These are phyloP conservation scores for Venturia canescens DNA, from an alignment of 1,140 invertebrate species.

Conservation along the genomic window DNA sequence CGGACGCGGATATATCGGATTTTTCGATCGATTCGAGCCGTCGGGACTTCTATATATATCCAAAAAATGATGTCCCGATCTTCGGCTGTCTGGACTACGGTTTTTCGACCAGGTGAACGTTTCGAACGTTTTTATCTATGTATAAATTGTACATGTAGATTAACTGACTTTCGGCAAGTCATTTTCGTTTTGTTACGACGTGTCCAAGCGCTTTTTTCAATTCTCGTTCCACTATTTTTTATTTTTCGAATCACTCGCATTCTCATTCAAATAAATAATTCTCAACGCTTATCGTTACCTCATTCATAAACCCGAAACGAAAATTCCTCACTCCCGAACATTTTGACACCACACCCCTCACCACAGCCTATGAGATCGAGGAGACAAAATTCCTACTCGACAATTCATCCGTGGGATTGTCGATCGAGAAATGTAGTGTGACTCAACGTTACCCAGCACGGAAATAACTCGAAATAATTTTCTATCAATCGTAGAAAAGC, in stretches of 20 bases:
- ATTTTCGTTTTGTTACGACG: neutral
- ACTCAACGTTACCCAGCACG: neutral
- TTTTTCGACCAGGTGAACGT: slow-evolving; percentile 14
- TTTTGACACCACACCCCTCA: neutral
- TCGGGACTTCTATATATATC: slow-evolving; percentile 16
- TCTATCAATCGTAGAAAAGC: neutral
- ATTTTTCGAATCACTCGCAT: slow-evolving; percentile 25
- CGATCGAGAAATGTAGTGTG: neutral
- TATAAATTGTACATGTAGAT: neutral
- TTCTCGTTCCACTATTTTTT: neutral
- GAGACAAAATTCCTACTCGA: slow-evolving; percentile 28
- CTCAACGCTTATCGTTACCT: neutral
- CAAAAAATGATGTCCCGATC: slow-evolving; percentile 21
- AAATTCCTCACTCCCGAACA: neutral
- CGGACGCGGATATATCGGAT: slow-evolving; percentile 39
- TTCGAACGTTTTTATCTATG: neutral
- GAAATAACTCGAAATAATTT: neutral
- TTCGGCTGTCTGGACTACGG: neutral
- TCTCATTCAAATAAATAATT: slow-evolving; percentile 35
- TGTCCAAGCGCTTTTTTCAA: neutral
- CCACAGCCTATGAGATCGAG: neutral
- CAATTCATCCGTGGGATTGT: neutral
- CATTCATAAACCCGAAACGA: neutral
- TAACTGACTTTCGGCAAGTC: slow-evolving; percentile 28
- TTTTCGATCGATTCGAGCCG: slow-evolving; percentile 32